phyloP scores from a whole-genome alignment of 2,888 invertebrate species.

The Philopedon plagiatum region DNA sequence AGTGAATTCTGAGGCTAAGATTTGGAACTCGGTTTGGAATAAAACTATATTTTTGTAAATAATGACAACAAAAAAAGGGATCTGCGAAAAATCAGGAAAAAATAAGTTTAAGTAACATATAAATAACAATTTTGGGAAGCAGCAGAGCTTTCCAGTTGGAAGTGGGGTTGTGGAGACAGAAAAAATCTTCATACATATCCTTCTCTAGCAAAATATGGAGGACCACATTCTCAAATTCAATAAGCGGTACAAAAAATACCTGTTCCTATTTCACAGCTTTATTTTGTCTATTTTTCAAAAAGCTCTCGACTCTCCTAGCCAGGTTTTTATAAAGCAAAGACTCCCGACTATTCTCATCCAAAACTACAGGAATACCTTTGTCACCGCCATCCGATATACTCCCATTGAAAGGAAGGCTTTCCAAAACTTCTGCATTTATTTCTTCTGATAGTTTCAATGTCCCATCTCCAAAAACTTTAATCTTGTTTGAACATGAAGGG shows the following conservation, averaged over 20 bases:
- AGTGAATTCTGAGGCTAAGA: too few relatives aligned
- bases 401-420: conserved; percentile 82
- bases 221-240: too few relatives aligned
- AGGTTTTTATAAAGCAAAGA: conserved; percentile 57
- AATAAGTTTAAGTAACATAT: too few relatives aligned
- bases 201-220: too few relatives aligned
- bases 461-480: conserved; percentile 81
- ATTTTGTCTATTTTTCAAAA: conserved; percentile 46
- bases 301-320: conserved; percentile 57
- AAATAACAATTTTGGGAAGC: too few relatives aligned
- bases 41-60: too few relatives aligned
- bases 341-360: conserved; percentile 70
- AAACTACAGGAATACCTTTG: conserved; percentile 81
- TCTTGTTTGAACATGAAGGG: conserved; percentile 80
- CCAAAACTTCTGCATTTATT: conserved; percentile 77
- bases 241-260: background rate
- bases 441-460: conserved; percentile 75
- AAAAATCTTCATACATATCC: too few relatives aligned
- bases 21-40: too few relatives aligned
- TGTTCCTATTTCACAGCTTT: background rate
- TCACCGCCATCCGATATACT: conserved; percentile 80
- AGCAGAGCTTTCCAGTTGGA: too few relatives aligned
- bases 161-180: too few relatives aligned
- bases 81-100: too few relatives aligned
- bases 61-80: too few relatives aligned